phyloP scores from a whole-genome alignment of 2,113 vertebrate species.

The Lepus europaeus region DNA sequence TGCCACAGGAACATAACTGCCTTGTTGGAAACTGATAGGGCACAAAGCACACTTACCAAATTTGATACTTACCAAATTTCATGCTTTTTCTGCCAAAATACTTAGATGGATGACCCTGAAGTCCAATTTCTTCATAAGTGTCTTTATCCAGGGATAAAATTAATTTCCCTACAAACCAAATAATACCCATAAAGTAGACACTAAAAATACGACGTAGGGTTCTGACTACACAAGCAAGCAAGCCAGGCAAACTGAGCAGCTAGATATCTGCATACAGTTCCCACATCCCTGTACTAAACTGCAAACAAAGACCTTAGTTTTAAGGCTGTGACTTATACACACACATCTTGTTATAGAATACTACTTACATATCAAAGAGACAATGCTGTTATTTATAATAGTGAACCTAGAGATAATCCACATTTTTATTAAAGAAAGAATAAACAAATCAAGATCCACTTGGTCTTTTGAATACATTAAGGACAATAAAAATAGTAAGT shows the following conservation, averaged over 20 bases:
- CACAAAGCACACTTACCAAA: conserved; percentile 89
- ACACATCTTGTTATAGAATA: not conserved
- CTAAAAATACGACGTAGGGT: not conserved
- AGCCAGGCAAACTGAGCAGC: not conserved
- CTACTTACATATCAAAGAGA: not conserved
- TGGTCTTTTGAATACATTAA: not conserved
- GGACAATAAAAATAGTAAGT: not conserved
- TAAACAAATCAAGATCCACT: not conserved
- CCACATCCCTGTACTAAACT: no score
- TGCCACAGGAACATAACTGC: not conserved
- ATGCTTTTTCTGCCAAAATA: conserved; percentile 90
- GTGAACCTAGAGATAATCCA: conserved; percentile 40
- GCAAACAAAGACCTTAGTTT: not conserved
- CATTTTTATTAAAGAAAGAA: conserved; percentile 29
- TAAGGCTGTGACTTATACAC: not conserved
- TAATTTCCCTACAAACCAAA: conserved; percentile 90
- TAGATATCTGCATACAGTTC: not conserved
- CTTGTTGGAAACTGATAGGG: not conserved
- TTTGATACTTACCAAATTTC: conserved; percentile 93
- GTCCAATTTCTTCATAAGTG: conserved; percentile 94
- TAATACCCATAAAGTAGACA: not conserved
- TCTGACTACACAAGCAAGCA: conserved; percentile 54
- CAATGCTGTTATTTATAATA: not conserved
- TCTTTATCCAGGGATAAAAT: conserved; percentile 96
- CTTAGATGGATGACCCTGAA: conserved; percentile 92